Conservation (phyloP, 2,797 vertebrate genomes). For the Acrossocheilus fasciatus region DNA sequence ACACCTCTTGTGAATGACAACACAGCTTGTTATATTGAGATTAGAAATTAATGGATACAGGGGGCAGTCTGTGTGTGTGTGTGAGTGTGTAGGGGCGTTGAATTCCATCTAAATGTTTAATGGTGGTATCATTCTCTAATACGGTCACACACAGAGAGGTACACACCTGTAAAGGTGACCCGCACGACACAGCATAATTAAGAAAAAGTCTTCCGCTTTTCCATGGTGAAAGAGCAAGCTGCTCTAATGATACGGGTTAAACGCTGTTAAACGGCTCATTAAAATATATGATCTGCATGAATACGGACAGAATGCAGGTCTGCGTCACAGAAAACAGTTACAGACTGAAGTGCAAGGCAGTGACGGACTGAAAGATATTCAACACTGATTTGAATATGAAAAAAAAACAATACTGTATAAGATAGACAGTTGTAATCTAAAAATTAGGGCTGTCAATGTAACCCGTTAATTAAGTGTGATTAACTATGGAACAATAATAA, state of each 20-base stretch:
- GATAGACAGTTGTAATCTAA: not conserved
- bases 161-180: conserved; percentile 74
- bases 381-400: conserved; percentile 58
- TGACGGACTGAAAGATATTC: conserved; percentile 52
- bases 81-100: conserved; percentile 48
- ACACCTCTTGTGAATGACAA: conserved; percentile 80
- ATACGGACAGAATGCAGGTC: conserved; percentile 60
- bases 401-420: not conserved
- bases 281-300: conserved; percentile 85
- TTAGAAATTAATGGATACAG: conserved; percentile 82
- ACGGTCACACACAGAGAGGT: conserved; percentile 67
- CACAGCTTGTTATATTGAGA: conserved; percentile 82
- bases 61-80: conserved; percentile 60
- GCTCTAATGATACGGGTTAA: conserved; percentile 84
- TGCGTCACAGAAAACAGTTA: conserved; percentile 12
- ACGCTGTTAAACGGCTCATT: conserved; percentile 85
- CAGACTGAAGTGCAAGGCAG: not conserved
- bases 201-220: conserved; percentile 81
- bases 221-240: conserved; percentile 80
- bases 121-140: conserved; percentile 82
- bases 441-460: not conserved
- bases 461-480: not conserved
- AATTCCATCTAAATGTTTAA: conserved; percentile 80
- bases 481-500: not conserved
- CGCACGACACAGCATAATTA: conserved; percentile 81